Conservation (phyloP, 2,888 invertebrate species). For the Melanchra persicariae region DNA sequence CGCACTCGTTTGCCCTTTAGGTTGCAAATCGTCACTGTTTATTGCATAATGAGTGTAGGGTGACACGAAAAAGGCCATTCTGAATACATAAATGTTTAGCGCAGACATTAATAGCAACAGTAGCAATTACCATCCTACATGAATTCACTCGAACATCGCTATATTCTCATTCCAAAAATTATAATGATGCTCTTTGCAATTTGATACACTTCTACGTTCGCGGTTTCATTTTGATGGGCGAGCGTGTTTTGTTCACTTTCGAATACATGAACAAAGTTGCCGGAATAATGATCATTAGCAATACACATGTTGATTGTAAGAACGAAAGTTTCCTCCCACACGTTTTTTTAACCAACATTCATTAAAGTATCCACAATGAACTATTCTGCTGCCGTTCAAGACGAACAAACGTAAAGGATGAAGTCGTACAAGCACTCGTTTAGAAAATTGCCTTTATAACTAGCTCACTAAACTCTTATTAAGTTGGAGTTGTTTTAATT, state of each 20-base stretch:
- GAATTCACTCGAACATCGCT: constrained; percentile 68
- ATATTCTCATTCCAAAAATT: constrained; percentile 62
- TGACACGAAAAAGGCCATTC: constrained; percentile 74
- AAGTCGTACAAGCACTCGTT: constrained; percentile 62
- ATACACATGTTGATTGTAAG: constrained; percentile 52
- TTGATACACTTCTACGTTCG: constrained; percentile 85
- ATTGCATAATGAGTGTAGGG: constrained; percentile 81
- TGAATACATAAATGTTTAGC: constrained; percentile 67
- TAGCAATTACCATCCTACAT: constrained; percentile 67
- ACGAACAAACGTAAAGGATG: constrained; percentile 57
- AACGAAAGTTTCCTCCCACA: constrained; percentile 54
- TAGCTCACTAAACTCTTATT: constrained; percentile 72
- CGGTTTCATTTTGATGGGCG: constrained; percentile 68
- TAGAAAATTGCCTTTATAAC: constrained; percentile 67
- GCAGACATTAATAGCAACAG: constrained; percentile 66
- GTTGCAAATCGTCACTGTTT: constrained; percentile 84
- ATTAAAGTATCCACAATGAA: constrained; percentile 62
- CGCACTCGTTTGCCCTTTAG: constrained; percentile 80
- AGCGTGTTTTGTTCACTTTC: constrained; percentile 76
- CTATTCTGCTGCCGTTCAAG: constrained; percentile 67
- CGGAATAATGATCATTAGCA: constrained; percentile 59
- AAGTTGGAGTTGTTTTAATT: constrained; percentile 79
- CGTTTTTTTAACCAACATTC: constrained; percentile 56
- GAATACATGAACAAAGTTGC: constrained; percentile 61
- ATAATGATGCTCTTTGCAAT: constrained; percentile 77